These are phyloP conservation scores for Neuroscelio doddi DNA, from an alignment of 2,888 invertebrate genomes.

Conservation along the genomic window DNA sequence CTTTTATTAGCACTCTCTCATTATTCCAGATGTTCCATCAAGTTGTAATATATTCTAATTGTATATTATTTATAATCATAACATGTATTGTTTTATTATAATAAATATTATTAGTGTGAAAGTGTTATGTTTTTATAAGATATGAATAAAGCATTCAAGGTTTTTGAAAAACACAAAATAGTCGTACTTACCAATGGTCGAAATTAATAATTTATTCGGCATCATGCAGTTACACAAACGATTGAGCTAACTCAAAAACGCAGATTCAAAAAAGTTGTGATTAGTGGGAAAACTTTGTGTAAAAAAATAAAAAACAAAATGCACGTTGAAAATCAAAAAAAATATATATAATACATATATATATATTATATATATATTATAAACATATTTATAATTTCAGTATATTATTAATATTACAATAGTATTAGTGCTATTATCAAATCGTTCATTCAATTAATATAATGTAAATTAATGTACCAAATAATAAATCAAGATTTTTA, in stretches of 20 bases:
- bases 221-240: neutral
- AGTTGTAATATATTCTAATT: no score
- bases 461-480: conserved; percentile 69
- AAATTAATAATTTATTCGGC: neutral
- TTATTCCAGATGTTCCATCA: no score
- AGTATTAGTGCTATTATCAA: conserved; percentile 69
- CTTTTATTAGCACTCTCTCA: no score
- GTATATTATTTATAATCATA: no score
- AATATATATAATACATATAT: no score
- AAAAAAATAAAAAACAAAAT: conserved; percentile 47
- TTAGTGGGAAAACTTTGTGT: conserved; percentile 16
- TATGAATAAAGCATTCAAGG: neutral
- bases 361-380: conserved; percentile 67
- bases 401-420: conserved; percentile 71
- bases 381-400: conserved; percentile 71
- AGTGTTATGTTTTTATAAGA: no score
- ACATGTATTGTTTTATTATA: no score
- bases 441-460: conserved; percentile 67
- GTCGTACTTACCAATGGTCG: neutral
- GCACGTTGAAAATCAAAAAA: conserved; percentile 50
- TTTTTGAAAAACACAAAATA: neutral
- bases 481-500: conserved; percentile 45
- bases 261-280: neutral
- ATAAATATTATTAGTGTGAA: no score
- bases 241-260: neutral